Conservation (phyloP, 2,797 vertebrate genomes). For the Silurus aristotelis region DNA sequence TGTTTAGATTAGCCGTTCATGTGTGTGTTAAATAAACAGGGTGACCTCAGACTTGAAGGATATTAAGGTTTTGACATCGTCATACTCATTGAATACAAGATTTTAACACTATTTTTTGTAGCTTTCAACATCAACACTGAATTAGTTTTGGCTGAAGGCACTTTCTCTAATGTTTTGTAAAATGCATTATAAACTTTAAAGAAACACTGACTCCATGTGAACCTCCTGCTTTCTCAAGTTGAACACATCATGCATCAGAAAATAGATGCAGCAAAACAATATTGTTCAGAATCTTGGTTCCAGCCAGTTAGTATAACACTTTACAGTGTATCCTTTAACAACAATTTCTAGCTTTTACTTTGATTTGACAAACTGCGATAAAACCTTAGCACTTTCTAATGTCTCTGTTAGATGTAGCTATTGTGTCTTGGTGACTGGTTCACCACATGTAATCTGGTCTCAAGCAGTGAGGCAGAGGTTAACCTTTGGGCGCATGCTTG, state of each 20-base stretch:
- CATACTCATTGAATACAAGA: slow-evolving; percentile 3
- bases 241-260: not conserved
- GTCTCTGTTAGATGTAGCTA: slow-evolving; percentile 43
- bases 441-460: slow-evolving; percentile 24
- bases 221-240: not conserved
- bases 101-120: slow-evolving; percentile 15
- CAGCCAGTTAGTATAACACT: not conserved
- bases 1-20: slow-evolving; percentile 21
- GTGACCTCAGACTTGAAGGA: slow-evolving; percentile 33
- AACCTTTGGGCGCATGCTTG: slow-evolving; percentile 9
- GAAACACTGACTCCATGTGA: slow-evolving; percentile 17
- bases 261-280: not conserved
- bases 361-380: slow-evolving; percentile 17
- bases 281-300: not conserved
- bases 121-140: slow-evolving; percentile 23
- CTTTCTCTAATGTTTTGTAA: slow-evolving; percentile 32
- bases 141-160: slow-evolving; percentile 38
- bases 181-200: slow-evolving; percentile 13
- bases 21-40: slow-evolving; percentile 33
- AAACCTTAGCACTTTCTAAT: not conserved
- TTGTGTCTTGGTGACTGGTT: slow-evolving; percentile 32
- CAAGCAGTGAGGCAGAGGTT: slow-evolving; percentile 8
- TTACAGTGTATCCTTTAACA: not conserved
- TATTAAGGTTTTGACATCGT: slow-evolving; percentile 6
- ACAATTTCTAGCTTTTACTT: not conserved